These are phyloP conservation scores for Agrilus planipennis DNA, from an alignment of 1,140 invertebrate genomes.

Conservation along the genomic window DNA sequence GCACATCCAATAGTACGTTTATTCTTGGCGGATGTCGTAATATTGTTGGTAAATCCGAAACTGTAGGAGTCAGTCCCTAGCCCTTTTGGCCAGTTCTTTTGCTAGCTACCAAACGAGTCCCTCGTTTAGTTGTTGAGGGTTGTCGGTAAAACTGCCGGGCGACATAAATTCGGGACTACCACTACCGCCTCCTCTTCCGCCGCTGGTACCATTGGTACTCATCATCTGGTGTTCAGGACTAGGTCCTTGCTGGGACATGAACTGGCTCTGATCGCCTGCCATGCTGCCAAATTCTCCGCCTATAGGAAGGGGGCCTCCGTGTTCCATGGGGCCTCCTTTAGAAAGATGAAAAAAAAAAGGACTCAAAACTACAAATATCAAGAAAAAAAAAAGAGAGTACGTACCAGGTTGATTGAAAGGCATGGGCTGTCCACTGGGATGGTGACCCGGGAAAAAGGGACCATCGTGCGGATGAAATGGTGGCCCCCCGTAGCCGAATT, in stretches of 20 bases:
- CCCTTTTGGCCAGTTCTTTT: constrained; percentile 32
- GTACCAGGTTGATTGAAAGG: constrained; percentile 62
- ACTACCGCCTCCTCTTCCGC: constrained; percentile 37
- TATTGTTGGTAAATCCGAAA: too few species aligned
- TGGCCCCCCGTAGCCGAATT: constrained; percentile 76
- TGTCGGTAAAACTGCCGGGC: constrained; percentile 47
- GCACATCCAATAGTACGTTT: too few species aligned
- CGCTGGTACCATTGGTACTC: constrained; percentile 23
- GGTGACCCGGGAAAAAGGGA: constrained; percentile 67
- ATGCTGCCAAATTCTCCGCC: constrained; percentile 47
- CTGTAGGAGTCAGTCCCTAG: constrained; percentile 27
- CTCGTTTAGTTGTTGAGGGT: constrained; percentile 60
- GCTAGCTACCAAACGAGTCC: constrained; percentile 56
- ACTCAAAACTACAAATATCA: background rate
- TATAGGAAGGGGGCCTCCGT: constrained; percentile 53
- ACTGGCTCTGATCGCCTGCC: constrained; percentile 47
- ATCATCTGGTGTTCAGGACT: constrained; percentile 38
- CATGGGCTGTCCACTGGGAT: constrained; percentile 59
- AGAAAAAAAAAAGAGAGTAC: constrained; percentile 10
- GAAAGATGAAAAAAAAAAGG: constrained; percentile 10
- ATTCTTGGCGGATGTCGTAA: too few species aligned
- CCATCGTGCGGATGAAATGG: constrained; percentile 77
- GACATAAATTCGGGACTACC: constrained; percentile 42
- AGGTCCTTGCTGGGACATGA: constrained; percentile 44
- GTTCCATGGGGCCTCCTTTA: constrained; percentile 53